Percentiles rank a stretch among this genome's conserved stretches.
phyloP scores from a whole-genome alignment of 2,113 vertebrate genomes.

The Brienomyrus brachyistius region DNA sequence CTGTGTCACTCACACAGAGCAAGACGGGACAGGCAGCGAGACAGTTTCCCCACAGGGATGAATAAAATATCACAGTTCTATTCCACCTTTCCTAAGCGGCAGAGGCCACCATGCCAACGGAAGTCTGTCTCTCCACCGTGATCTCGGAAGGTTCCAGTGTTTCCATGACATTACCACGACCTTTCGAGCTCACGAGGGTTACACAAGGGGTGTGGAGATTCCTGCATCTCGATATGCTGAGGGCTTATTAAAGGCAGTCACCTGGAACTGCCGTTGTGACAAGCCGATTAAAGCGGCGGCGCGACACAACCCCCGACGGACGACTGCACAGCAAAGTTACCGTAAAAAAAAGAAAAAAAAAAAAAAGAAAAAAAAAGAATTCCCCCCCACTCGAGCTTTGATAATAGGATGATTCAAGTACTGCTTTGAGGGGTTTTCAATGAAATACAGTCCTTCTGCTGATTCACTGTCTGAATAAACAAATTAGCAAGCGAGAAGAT shows the following conservation, averaged over 20 bases:
- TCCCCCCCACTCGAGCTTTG: not conserved
- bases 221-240: slow-evolving; percentile 48
- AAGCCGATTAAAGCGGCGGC: slow-evolving; percentile 54
- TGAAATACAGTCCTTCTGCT: not conserved
- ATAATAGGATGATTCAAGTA: slow-evolving; percentile 15
- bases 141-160: slow-evolving; percentile 36
- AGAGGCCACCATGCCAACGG: no score
- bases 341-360: slow-evolving; percentile 39
- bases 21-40: not conserved
- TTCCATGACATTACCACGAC: slow-evolving; percentile 43
- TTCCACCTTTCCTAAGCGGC: not conserved
- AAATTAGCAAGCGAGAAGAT: not conserved
- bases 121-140: not conserved
- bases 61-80: not conserved
- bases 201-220: slow-evolving; percentile 43
- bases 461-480: slow-evolving; percentile 14
- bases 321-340: slow-evolving; percentile 44
- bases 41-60: not conserved
- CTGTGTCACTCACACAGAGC: not conserved
- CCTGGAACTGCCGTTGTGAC: slow-evolving; percentile 57
- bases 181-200: slow-evolving; percentile 47
- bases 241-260: slow-evolving; percentile 54
- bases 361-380: slow-evolving; percentile 34
- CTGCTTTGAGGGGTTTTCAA: slow-evolving; percentile 15
- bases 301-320: slow-evolving; percentile 43